Percentiles rank a stretch among this genome's conserved stretches.
Evolutionary conservation across 2,113 vertebrate species (phyloP).

Genomic region (Paratilapia polleni): DNA sequence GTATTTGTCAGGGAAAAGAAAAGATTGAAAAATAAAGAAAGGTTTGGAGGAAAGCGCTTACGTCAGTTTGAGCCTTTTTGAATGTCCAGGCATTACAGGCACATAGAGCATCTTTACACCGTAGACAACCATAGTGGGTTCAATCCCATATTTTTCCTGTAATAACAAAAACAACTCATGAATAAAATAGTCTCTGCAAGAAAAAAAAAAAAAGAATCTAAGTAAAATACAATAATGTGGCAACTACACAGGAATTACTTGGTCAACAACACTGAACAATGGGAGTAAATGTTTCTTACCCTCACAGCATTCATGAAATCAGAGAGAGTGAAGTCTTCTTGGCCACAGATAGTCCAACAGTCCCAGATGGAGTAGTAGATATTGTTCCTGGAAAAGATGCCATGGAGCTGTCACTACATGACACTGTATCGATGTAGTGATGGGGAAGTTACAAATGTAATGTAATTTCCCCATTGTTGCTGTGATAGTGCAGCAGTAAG

Average conservation of each 20-base stretch:
- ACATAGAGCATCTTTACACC: constrained; percentile 99
- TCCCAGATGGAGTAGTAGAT: constrained; percentile 99
- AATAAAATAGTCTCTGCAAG: not conserved
- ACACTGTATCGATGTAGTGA: too few species aligned
- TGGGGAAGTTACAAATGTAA: too few species aligned
- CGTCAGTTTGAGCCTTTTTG: constrained; percentile 96
- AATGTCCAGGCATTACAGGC: constrained; percentile 96
- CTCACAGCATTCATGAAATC: constrained; percentile 96
- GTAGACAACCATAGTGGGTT: constrained; percentile 97
- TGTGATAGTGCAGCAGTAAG: not conserved
- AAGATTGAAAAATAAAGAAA: not conserved
- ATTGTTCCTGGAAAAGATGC: constrained; percentile 84
- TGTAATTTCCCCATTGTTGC: not conserved
- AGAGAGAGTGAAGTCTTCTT: constrained; percentile 94
- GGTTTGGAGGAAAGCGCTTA: constrained; percentile 72
- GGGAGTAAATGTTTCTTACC: constrained; percentile 77
- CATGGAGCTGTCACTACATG: not conserved
- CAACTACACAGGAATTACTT: not conserved
- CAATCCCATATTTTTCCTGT: constrained; percentile 95
- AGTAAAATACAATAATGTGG: not conserved
- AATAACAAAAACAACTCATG: constrained; percentile 38
- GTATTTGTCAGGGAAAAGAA: not conserved
- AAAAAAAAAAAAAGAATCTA: not conserved
- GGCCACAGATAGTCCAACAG: constrained; percentile 92
- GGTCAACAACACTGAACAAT: not conserved